Base-by-base conservation (phyloP, 35 echinoderm and acorn worm genomes). In the Heliocidaris erythrogramma region DNA sequence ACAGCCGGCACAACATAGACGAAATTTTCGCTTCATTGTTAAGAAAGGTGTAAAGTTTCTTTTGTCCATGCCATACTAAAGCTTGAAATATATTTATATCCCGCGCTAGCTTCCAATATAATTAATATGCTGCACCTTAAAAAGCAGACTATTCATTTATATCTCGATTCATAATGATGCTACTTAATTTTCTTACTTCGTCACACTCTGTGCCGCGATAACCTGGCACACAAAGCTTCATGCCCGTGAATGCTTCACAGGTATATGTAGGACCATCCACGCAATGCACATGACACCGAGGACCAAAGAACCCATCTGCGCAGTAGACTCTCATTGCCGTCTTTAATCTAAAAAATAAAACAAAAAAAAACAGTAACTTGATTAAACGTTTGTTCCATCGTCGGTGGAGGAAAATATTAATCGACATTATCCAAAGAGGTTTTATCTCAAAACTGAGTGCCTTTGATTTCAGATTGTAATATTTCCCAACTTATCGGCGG, bases 291-390 rank as follows among this genome's bases (percentile, higher is more conserved):
- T 92, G 50, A 59, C 91, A 92, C 21, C 49, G 31, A 49, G 91
- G 49, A 16, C 91, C 91, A 48, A 52, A 92, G 91, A 53, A 92
- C 31, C 48, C 48, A 13, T 32, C 29, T 52, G 12, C 48, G 30
- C 91, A 92, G 91, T 92, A 92, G 3, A 92, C 91, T n/a, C 91
- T 12, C n/a, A 92, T 59, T 59, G 9, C 91, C 16, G 91, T 92
- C 49, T 56, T 59, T n/a, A 92, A 30, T 27, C 91, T 92, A 4
- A 92, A 59, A 59, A 13, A 92, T 11, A 92, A 84, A 84, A 29
- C 14, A 4, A 84, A 42, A 4, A 84, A 42, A 42, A 42, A 42
- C 35, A 42, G 35, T 42, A 42, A 42, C 35, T 42, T 42, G 35
- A 42, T 42, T 42, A 42, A 42, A 42, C 1, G 35, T 42, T 42